These are phyloP conservation scores for Drosophila teissieri DNA, from an alignment of 1,140 invertebrate species.

Conservation along the genomic window DNA sequence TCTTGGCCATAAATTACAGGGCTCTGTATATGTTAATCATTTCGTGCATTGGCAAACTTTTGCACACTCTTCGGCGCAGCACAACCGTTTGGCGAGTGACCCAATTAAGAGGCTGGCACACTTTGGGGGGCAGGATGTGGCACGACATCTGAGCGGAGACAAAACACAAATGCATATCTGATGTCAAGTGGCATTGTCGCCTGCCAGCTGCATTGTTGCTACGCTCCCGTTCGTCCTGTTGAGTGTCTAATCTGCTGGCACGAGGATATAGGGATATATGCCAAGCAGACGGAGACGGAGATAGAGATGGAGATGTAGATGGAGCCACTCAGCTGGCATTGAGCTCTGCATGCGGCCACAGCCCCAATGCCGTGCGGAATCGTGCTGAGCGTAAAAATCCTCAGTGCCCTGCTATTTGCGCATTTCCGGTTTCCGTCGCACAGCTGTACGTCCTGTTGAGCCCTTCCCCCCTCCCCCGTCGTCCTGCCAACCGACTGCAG, in stretches of 20 bases:
- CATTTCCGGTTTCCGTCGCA: constrained; percentile 81
- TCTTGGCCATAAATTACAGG: constrained; percentile 35
- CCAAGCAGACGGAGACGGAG: not conserved
- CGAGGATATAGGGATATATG: constrained; percentile 25
- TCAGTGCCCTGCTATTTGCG: constrained; percentile 80
- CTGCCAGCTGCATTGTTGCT: constrained; percentile 40
- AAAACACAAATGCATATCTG: constrained; percentile 40
- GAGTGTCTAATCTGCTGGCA: constrained; percentile 55
- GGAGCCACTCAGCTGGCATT: constrained; percentile 46
- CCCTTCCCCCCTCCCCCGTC: not conserved
- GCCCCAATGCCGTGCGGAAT: constrained; percentile 27
- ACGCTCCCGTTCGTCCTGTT: constrained; percentile 36
- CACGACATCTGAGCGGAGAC: not conserved
- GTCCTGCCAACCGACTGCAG: constrained; percentile 36
- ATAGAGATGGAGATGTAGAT: constrained; percentile 13
- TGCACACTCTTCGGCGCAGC: not conserved
- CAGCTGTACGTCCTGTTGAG: constrained; percentile 63
- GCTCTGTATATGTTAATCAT: constrained; percentile 47
- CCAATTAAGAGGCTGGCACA: constrained; percentile 13
- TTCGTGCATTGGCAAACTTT: constrained; percentile 13
- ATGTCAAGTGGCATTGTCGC: constrained; percentile 25
- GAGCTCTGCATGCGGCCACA: constrained; percentile 61
- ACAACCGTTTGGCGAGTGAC: constrained; percentile 2
- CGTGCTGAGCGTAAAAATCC: constrained; percentile 70
- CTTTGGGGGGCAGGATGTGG: constrained; percentile 5